These are phyloP conservation scores for Ptychoptera contaminata DNA, from an alignment of 2,888 invertebrate genomes.

Conservation along the genomic window DNA sequence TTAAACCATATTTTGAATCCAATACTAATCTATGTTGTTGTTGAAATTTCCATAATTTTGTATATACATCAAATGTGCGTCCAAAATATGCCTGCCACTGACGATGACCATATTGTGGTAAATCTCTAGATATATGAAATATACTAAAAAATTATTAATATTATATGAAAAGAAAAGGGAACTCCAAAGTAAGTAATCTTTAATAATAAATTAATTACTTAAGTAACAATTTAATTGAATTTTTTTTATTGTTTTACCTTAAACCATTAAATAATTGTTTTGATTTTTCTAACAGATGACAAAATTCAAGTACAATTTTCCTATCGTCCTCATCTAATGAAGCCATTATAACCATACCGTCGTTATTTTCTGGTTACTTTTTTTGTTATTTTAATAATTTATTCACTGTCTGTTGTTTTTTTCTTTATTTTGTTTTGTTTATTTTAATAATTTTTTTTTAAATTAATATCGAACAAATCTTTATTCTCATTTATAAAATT, in stretches of 20 bases:
- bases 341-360: slow-evolving; percentile 57
- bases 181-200: too few species aligned
- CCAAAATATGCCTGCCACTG: slow-evolving; percentile 98
- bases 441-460: too few species aligned
- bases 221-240: not conserved
- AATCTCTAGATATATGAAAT: slow-evolving; percentile 49
- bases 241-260: slow-evolving; percentile 37
- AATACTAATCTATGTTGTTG: slow-evolving; percentile 86
- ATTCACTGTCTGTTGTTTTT: too few species aligned
- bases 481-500: too few species aligned
- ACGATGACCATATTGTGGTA: slow-evolving; percentile 93
- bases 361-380: not conserved
- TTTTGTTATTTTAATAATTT: too few species aligned
- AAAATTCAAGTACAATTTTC: slow-evolving; percentile 89
- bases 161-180: too few species aligned
- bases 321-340: slow-evolving; percentile 74
- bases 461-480: too few species aligned
- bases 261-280: slow-evolving; percentile 94
- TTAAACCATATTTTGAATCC: slow-evolving; percentile 85
- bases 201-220: slow-evolving; percentile 1
- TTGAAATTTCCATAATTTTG: slow-evolving; percentile 95
- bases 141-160: slow-evolving; percentile 1
- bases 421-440: too few species aligned
- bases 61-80: slow-evolving; percentile 92
- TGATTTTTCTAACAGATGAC: slow-evolving; percentile 89